Evolutionary conservation across 2,888 invertebrate genomes (phyloP).

Genomic region (Metopia argyrocephala): DNA sequence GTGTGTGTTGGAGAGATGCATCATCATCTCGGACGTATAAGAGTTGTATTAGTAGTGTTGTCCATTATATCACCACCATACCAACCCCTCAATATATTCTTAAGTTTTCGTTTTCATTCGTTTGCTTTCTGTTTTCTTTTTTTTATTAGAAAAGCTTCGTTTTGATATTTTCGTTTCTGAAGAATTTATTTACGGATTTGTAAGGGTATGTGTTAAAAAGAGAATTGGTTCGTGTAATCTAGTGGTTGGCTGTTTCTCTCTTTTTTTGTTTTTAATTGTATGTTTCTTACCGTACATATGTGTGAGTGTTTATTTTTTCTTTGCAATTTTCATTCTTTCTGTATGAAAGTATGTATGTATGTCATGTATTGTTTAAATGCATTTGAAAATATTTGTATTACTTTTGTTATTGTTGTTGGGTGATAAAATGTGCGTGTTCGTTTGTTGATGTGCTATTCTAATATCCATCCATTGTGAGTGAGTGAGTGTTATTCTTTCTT

Average conservation of each 20-base stretch:
- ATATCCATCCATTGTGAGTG: conserved; percentile 20
- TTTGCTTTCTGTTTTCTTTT: conserved; percentile 36
- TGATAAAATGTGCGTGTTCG: not conserved
- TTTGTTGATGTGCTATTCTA: not conserved
- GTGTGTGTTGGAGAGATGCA: conserved; percentile 33
- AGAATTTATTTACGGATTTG: conserved; percentile 30
- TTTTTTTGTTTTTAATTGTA: not conserved
- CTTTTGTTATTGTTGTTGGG: not conserved
- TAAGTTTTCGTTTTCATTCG: conserved; percentile 43
- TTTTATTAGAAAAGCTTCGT: conserved; percentile 45
- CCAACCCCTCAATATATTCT: not conserved
- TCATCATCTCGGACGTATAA: not conserved
- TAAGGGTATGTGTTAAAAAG: not conserved
- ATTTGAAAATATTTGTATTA: not conserved
- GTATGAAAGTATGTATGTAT: no score
- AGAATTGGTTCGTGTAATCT: not conserved
- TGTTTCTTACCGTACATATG: no score
- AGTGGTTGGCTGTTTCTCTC: conserved; percentile 12
- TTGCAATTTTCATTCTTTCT: not conserved
- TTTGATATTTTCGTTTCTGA: conserved; percentile 31
- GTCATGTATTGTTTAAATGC: not conserved
- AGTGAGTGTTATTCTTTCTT: conserved; percentile 35
- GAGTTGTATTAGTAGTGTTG: not conserved
- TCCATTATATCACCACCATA: not conserved
- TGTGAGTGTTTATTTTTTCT: not conserved